Evolutionary conservation across 2,113 vertebrate species (phyloP), one percentile per base, ranked within the genome.

Genomic region (Sebastes fasciatus): DNA sequence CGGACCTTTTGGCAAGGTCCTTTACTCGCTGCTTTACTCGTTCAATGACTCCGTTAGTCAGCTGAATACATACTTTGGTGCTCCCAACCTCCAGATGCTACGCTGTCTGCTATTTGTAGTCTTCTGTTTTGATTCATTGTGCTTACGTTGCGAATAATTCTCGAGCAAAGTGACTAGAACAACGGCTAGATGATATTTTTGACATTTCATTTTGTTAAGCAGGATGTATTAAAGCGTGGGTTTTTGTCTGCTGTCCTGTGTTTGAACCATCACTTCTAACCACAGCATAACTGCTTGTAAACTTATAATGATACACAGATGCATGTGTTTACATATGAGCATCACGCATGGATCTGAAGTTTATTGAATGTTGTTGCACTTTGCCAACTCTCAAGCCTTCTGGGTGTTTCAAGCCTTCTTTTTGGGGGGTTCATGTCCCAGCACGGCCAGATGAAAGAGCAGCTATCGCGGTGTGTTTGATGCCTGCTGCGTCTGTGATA

Each of bases 1-100:
- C 82, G 72, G 71, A 79, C 73, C 73, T 91, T 84, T 86, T 87
- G 72, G 75, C 70, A 67, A 88, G 43, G 80, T 58, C 80, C 62
- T 85, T 77, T 69, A 79, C 79, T 82, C 76, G 63, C 76, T 51
- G 66, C 79, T 74, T 74, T 54, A 84, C 61, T 64, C 14, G 1
- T 71, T 86, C 80, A 73, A n/a, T 82, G 58, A 26, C 77, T 72
- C 74, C 71, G 57, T 84, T 62, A 62, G 62, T 76, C 84, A 60
- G 40, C 54, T 69, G 62, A 62, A 71, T 72, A 77, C 52, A 60
- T 40, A 55, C 63, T 34, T 61, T 62, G 34, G 21, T 62, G 21
- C 64, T 64, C 21, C 57, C 48, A 12, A 52, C 49, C 45, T 55
- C 10, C n/a, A 19, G 57, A 73, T 4, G 8, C 14, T 34, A 2